These are phyloP conservation scores for Hippocampus abdominalis DNA, from an alignment of 2,113 vertebrate genomes.

Conservation along the genomic window DNA sequence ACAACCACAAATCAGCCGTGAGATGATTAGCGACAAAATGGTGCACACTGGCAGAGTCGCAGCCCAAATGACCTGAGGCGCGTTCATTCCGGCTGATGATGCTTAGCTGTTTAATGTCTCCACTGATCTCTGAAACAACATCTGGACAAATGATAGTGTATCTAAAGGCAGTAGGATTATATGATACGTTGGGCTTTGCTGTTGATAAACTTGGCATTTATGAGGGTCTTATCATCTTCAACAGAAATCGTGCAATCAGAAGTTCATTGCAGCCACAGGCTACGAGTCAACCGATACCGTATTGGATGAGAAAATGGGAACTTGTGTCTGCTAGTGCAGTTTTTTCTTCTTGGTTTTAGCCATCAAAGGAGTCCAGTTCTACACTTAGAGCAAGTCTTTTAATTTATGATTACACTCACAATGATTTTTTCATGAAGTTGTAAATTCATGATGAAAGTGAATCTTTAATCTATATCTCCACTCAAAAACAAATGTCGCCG, in stretches of 20 bases:
- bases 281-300: conserved; percentile 2
- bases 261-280: conserved; percentile 20
- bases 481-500: neutral
- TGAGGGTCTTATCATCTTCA: conserved; percentile 48
- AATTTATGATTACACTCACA: neutral
- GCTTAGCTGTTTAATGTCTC: conserved; percentile 10
- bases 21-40: conserved; percentile 29
- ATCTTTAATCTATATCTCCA: neutral
- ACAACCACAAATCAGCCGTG: conserved; percentile 39
- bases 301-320: conserved; percentile 4
- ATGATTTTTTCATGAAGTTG: neutral
- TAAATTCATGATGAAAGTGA: neutral
- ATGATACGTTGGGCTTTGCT: conserved; percentile 52
- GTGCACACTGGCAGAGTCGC: neutral
- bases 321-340: neutral
- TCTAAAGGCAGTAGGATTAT: conserved; percentile 60
- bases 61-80: conserved; percentile 5
- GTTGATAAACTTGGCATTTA: conserved; percentile 40
- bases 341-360: neutral
- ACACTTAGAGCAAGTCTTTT: neutral
- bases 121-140: conserved; percentile 31
- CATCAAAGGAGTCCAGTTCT: neutral
- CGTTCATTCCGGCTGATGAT: conserved; percentile 1
- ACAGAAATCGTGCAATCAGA: conserved; percentile 28
- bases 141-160: conserved; percentile 41